A percentile compares a stretch with the other conserved stretches of the same genome.
Evolutionary conservation across 2,113 vertebrate species (phyloP).

Genomic region (Pithys albifrons): DNA sequence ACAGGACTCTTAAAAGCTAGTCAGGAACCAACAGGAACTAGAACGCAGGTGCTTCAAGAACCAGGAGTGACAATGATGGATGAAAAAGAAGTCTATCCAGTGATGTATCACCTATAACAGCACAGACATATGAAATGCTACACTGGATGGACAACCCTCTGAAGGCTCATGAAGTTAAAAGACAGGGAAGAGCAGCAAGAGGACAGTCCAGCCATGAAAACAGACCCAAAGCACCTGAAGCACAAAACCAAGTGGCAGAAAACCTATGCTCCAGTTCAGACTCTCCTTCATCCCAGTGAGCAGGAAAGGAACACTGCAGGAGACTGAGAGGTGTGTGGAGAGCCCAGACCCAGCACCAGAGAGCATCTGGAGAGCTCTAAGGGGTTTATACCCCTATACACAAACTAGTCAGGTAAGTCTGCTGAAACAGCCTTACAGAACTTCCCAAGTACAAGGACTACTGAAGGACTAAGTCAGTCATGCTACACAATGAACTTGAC

Average conservation of each 20-base stretch:
- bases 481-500: background rate
- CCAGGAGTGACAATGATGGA: background rate
- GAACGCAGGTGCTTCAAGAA: background rate
- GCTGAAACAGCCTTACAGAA: background rate
- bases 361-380: background rate
- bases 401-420: background rate
- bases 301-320: background rate
- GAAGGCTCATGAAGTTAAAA: background rate
- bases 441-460: background rate
- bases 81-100: background rate
- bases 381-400: background rate
- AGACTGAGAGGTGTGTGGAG: background rate
- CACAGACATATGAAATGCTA: background rate
- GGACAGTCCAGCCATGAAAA: background rate
- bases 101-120: background rate
- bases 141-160: background rate
- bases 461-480: background rate
- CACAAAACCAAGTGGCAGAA: background rate
- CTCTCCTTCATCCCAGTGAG: background rate
- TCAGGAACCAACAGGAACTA: background rate
- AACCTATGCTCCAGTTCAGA: background rate
- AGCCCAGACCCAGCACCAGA: accelerated
- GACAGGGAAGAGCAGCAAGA: background rate
- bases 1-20: background rate
- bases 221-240: background rate